Percentiles rank a stretch among this genome's conserved stretches.
These are phyloP conservation scores for Ctenicera cuprea DNA, from an alignment of 2,888 invertebrate genomes.

Conservation along the genomic window DNA sequence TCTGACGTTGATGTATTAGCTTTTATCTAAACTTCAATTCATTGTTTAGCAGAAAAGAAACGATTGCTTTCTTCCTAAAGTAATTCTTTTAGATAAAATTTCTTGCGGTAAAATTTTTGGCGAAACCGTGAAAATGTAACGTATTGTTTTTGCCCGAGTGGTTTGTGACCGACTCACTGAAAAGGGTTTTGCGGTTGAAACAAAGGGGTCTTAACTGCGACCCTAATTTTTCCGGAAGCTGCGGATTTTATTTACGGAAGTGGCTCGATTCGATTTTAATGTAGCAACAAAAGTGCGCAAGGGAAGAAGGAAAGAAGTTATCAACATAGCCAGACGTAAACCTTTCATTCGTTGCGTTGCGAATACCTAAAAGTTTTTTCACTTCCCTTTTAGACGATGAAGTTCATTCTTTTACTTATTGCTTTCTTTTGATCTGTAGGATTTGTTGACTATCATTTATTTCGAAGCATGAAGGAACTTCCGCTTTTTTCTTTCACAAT, in stretches of 20 bases:
- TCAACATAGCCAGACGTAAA: slow-evolving; percentile 35
- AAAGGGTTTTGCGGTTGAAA: slow-evolving; percentile 19
- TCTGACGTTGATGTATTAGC: no score
- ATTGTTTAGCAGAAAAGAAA: no score
- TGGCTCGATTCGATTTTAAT: slow-evolving; percentile 37
- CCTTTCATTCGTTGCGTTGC: slow-evolving; percentile 32
- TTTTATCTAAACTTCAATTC: no score
- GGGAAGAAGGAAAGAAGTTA: slow-evolving; percentile 25
- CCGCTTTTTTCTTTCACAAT: slow-evolving; percentile 39
- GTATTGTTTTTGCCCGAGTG: slow-evolving; percentile 1
- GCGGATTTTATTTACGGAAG: slow-evolving; percentile 37
- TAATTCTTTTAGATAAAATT: neutral
- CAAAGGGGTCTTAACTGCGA: slow-evolving; percentile 22
- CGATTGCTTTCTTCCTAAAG: no score
- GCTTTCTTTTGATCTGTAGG: slow-evolving; percentile 52
- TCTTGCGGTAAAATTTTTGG: neutral
- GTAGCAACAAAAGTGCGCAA: slow-evolving; percentile 35
- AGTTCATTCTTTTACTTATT: slow-evolving; percentile 49
- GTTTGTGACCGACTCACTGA: neutral
- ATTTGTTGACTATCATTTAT: slow-evolving; percentile 53
- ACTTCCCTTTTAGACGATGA: slow-evolving; percentile 45
- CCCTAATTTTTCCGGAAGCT: slow-evolving; percentile 36
- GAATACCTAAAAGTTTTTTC: slow-evolving; percentile 51
- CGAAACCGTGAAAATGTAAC: neutral
- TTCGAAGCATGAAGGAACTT: slow-evolving; percentile 47